A percentile compares a stretch with the other conserved stretches of the same genome.
phyloP scores from a whole-genome alignment of 1,140 invertebrate species.

The Heliconius hewitsoni region DNA sequence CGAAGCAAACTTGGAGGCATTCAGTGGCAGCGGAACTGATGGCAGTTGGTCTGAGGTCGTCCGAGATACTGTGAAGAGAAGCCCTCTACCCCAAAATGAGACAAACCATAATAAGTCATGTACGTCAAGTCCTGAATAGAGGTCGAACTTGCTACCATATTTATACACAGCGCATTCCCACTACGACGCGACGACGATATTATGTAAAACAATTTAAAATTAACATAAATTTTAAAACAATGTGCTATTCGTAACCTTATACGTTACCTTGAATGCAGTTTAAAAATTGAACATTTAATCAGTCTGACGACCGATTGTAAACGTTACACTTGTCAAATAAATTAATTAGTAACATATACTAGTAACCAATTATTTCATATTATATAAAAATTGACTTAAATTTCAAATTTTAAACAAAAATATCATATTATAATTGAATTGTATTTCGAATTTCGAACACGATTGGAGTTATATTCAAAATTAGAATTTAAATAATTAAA shows the following conservation, averaged over 20 bases:
- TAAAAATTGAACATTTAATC: conserved; percentile 23
- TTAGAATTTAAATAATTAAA: neutral
- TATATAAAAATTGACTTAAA: neutral
- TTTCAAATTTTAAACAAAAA: neutral
- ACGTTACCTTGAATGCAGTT: conserved; percentile 27
- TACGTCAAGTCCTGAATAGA: neutral
- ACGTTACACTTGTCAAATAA: neutral
- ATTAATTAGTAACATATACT: neutral
- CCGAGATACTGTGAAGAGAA: too few relatives aligned
- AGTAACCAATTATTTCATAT: neutral
- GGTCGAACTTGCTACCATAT: neutral
- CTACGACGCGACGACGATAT: neutral
- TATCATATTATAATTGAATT: neutral
- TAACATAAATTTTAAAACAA: conserved; percentile 21
- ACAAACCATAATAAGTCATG: too few relatives aligned
- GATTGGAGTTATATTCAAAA: neutral
- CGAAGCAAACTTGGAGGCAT: too few relatives aligned
- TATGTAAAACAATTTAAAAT: neutral
- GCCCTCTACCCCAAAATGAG: too few relatives aligned
- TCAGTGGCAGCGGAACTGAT: too few relatives aligned
- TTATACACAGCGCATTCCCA: neutral
- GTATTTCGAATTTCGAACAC: neutral
- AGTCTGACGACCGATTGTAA: neutral
- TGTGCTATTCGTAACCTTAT: conserved; percentile 21
- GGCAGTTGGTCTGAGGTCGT: too few relatives aligned